Base-by-base conservation (phyloP, 2,888 invertebrate genomes). In the Colletes collaris region DNA sequence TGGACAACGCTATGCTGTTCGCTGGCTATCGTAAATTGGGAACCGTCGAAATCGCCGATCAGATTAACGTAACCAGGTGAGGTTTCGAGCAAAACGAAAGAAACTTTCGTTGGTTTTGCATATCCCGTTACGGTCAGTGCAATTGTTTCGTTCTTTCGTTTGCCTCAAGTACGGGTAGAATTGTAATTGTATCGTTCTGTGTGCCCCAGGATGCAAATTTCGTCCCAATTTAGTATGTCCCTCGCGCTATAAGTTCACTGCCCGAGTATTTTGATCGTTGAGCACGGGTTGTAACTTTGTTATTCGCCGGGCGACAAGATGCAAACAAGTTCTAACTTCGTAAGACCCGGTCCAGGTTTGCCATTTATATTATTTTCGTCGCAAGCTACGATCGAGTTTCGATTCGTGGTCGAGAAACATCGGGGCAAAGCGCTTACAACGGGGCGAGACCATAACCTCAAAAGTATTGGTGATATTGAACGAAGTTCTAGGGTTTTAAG, bases 21-120 rank as follows among this genome's bases (percentile, higher is more conserved):
- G 94, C 97, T 5, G 94, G 97, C 56, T 98, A 99, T 92, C 94
- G 97, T 71, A 95, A 95, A 62, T 94, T 99, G 52, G 99, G 99
- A 46, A 96, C 97, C 0, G 96, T 96, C 0, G 99, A 99, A 93
- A 96, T 99, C 65, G 95, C 96, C 58, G 99, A 99, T 93, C 98
- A 99, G 93, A 96, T 99, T 75, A 95, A 95, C 88, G 98, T 97
- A 46, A 96, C 97, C 0, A 96, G 94, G 96, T 96, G 93, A 92
- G 90, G 6, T 10, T 44, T 53, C 55, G 27, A 35, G 27, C 27
- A 62, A 35, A 53, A 49, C 8, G 44, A 49, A 40, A 27, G 27
- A 10, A 56, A 55, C 7, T 7, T 10, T 11, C n/a, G 10, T 37
- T 16, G 16, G 8, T 62, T 63, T 75, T 66, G 56, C 76, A 75